These are phyloP conservation scores for Cephus runcator DNA, from an alignment of 2,888 invertebrate genomes.

Conservation along the genomic window DNA sequence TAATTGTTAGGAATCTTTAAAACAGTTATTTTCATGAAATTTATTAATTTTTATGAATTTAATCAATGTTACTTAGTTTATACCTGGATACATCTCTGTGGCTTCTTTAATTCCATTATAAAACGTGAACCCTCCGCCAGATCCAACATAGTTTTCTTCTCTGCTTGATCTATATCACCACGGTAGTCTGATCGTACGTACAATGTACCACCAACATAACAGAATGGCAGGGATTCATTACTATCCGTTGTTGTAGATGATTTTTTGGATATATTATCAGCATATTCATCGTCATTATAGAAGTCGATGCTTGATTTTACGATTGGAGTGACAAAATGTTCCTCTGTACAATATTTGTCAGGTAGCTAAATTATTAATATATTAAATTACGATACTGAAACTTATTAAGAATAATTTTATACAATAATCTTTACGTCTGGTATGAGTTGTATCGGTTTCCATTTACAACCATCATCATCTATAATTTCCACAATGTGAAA, in stretches of 20 bases:
- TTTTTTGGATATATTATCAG: slow-evolving; percentile 17
- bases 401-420: slow-evolving; percentile 1
- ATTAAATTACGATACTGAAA: neutral
- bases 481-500: slow-evolving; percentile 30
- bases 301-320: slow-evolving; percentile 22
- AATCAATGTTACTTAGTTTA: neutral
- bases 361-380: slow-evolving; percentile 18
- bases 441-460: slow-evolving; percentile 32
- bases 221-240: slow-evolving; percentile 28
- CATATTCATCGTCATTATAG: slow-evolving; percentile 22
- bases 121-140: slow-evolving; percentile 30
- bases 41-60: neutral
- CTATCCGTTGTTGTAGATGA: slow-evolving; percentile 21
- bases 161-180: slow-evolving; percentile 3
- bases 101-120: slow-evolving; percentile 19
- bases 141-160: slow-evolving; percentile 24
- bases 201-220: slow-evolving; percentile 26
- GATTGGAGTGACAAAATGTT: slow-evolving; percentile 15
- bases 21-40: neutral
- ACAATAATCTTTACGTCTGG: slow-evolving; percentile 19
- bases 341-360: slow-evolving; percentile 18
- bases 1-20: neutral
- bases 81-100: slow-evolving; percentile 5
- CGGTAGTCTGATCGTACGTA: slow-evolving; percentile 28
- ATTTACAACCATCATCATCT: slow-evolving; percentile 27